Conservation (phyloP, 2,113 vertebrate genomes). For the Rhodinocichla rosea region DNA sequence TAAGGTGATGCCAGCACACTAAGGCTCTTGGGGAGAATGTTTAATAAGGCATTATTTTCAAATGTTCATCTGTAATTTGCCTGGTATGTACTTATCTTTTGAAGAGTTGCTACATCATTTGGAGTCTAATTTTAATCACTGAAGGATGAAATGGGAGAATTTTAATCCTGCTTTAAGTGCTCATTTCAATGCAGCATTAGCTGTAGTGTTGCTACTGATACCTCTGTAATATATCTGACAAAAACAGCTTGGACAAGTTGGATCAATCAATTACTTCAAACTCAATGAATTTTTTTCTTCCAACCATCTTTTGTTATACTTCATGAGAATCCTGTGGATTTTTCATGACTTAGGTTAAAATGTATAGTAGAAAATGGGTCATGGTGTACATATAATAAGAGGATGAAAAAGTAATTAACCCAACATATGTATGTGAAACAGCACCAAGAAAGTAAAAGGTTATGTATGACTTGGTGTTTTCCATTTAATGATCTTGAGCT, state of each 20-base stretch:
- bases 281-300: background rate
- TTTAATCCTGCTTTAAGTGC: conserved; percentile 3
- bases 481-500: background rate
- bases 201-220: background rate
- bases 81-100: background rate
- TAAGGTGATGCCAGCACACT: background rate
- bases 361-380: background rate
- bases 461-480: background rate
- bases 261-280: background rate
- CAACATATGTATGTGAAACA: background rate
- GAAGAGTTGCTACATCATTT: conserved; percentile 7
- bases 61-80: conserved; percentile 12
- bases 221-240: background rate
- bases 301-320: background rate
- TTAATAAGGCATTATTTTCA: conserved; percentile 29
- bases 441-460: background rate
- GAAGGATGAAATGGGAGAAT: conserved; percentile 32
- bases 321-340: background rate
- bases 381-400: background rate
- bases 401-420: background rate
- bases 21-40: background rate
- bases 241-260: background rate
- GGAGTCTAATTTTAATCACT: conserved; percentile 17
- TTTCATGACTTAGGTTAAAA: background rate
- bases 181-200: background rate